phyloP scores from a whole-genome alignment of 2,888 invertebrate species.

The Baronia brevicornis region DNA sequence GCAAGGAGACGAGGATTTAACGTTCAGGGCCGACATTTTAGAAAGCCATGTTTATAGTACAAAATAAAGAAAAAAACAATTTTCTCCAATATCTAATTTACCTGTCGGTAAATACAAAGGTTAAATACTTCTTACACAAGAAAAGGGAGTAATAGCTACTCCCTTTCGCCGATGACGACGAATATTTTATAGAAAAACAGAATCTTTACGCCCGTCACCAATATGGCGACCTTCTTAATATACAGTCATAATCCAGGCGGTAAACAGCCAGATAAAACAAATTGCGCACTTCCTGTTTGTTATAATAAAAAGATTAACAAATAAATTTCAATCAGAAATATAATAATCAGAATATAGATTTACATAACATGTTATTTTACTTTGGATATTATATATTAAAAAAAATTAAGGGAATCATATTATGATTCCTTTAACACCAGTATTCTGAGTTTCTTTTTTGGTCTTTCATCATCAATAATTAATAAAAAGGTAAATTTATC shows the following conservation, averaged over 20 bases:
- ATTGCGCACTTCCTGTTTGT: slow-evolving; percentile 58
- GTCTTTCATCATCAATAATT: no score
- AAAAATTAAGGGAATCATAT: no score
- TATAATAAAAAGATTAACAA: slow-evolving; percentile 17
- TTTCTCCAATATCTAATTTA: slow-evolving; percentile 43
- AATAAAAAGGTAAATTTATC: no score
- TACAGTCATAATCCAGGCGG: slow-evolving; percentile 58
- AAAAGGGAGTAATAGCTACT: slow-evolving; percentile 77
- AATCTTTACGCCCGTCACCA: slow-evolving; percentile 77
- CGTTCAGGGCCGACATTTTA: slow-evolving; percentile 86
- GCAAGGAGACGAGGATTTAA: slow-evolving; percentile 81
- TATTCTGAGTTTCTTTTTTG: no score
- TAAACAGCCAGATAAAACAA: slow-evolving; percentile 50
- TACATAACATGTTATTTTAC: slow-evolving; percentile 12
- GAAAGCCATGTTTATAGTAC: slow-evolving; percentile 85
- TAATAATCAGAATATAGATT: slow-evolving; percentile 11
- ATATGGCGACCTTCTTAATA: slow-evolving; percentile 81
- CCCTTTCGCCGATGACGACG: slow-evolving; percentile 82
- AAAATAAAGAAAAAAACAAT: slow-evolving; percentile 72
- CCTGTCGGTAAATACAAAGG: slow-evolving; percentile 46
- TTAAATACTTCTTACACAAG: slow-evolving; percentile 47
- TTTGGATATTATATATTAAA: slow-evolving; percentile 26
- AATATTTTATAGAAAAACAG: slow-evolving; percentile 59
- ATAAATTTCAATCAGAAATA: slow-evolving; percentile 10
- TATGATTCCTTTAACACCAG: no score